These are phyloP conservation scores for Plectropomus leopardus DNA, from an alignment of 2,113 vertebrate species.

Conservation along the genomic window DNA sequence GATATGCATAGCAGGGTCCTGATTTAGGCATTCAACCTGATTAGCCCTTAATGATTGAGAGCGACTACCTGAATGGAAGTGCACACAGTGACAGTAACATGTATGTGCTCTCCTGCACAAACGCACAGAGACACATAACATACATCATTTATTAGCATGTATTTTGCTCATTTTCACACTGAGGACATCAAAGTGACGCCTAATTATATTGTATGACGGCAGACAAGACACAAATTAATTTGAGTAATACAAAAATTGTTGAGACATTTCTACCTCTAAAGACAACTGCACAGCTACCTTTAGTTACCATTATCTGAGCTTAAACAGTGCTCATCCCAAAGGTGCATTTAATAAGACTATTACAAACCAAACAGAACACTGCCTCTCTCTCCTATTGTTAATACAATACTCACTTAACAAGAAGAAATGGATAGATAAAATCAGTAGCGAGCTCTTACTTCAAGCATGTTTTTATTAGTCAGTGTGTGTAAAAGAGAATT, in stretches of 20 bases:
- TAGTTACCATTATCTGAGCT: not conserved
- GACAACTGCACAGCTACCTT: not conserved
- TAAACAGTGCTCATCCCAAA: constrained; percentile 14
- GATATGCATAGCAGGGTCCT: constrained; percentile 82
- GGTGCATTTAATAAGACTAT: constrained; percentile 27
- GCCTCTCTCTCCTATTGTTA: constrained; percentile 14
- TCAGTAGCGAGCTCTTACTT: constrained; percentile 11
- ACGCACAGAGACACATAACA: constrained; percentile 10
- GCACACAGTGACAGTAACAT: constrained; percentile 59
- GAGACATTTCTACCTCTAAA: constrained; percentile 17
- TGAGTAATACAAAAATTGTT: constrained; percentile 26
- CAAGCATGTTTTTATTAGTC: constrained; percentile 25
- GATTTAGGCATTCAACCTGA: constrained; percentile 83
- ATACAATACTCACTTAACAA: constrained; percentile 3
- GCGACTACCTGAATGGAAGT: constrained; percentile 65
- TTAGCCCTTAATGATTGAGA: constrained; percentile 79
- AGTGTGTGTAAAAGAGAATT: constrained; percentile 3
- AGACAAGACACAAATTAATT: constrained; percentile 16
- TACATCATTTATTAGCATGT: not conserved
- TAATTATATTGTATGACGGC: constrained; percentile 13
- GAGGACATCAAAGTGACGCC: not conserved
- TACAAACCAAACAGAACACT: constrained; percentile 23
- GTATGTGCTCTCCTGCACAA: not conserved
- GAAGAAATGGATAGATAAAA: constrained; percentile 36
- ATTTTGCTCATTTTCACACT: constrained; percentile 32